phyloP scores from a whole-genome alignment of 1,140 invertebrate genomes.

The Bursaphelenchus mucronatus region DNA sequence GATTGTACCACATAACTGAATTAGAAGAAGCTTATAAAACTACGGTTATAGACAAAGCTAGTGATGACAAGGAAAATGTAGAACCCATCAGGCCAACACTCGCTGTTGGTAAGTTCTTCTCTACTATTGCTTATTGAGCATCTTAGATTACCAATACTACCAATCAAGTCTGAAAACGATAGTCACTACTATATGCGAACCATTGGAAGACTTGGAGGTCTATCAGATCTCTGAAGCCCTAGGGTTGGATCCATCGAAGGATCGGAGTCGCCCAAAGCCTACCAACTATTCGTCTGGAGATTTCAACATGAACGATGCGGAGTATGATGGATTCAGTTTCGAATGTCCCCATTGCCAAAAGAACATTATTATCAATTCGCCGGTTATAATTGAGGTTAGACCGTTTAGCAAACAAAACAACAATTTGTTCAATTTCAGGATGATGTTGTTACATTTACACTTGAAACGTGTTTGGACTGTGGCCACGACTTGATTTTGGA shows the following conservation, averaged over 20 bases:
- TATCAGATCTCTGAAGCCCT: constrained; percentile 77
- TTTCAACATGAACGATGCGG: constrained; percentile 7
- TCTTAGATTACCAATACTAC: constrained; percentile 62
- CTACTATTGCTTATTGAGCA: background rate
- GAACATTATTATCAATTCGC: constrained; percentile 6
- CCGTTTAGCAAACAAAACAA: too few species aligned
- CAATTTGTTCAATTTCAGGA: too few species aligned
- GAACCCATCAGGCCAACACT: background rate
- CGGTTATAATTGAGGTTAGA: constrained; percentile 4
- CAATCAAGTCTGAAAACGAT: constrained; percentile 77
- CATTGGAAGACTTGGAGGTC: constrained; percentile 86
- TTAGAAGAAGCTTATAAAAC: constrained; percentile 68
- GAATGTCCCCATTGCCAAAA: constrained; percentile 38
- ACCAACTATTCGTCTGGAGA: background rate
- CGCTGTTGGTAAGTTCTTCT: constrained; percentile 6
- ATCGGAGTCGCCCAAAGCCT: constrained; percentile 21
- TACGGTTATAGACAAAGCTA: constrained; percentile 56
- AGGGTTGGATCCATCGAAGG: constrained; percentile 29
- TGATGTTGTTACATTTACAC: too few species aligned
- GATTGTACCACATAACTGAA: constrained; percentile 89
- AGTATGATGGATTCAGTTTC: constrained; percentile 43
- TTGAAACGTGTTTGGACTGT: too few species aligned
- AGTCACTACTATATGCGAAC: constrained; percentile 84
- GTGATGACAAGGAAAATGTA: constrained; percentile 45
- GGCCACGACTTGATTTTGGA: too few species aligned